Base-by-base conservation (phyloP, 1,140 invertebrate species). In the Eciton burchellii region DNA sequence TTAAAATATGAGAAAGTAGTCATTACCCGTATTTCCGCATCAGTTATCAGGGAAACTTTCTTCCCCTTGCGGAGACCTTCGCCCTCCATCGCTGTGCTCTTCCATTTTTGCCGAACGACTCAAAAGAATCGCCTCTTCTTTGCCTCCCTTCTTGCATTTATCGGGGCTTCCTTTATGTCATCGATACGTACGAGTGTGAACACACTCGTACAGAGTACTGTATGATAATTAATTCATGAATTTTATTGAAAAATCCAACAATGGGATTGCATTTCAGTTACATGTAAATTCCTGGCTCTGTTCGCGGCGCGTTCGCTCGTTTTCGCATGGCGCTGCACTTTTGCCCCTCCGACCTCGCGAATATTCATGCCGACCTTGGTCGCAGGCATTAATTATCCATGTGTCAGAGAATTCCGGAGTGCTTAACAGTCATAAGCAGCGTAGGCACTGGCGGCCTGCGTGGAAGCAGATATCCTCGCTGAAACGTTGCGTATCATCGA, bases 1-100 rank as follows among this genome's bases (percentile, higher is more conserved):
- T 91, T 91, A 91, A 90, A 86, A 84, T 84, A 92, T 89, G 72
- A 89, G 86, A 92, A 92, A 92, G 88, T 91, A 90, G 88, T 92
- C 82, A 89, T 92, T 92, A 91, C 81, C 83, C 83, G 52, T 83
- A 82, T 90, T 91, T 91, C 89, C 87, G 68, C 89, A 85, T 89
- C 86, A 87, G 86, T 91, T 90, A 90, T 62, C 81, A 73, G n/a
- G 60, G 62, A 70, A 82, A 76, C 62, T 82, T 86, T 83, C 21
- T 70, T 89, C 60, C 52, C 26, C 63, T 52, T 26, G 8, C 8
- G 24, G 14, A 3, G 47, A 3, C 21, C n/a, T 35, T 35, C 26
- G 19, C 49, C 5, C 9, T 5, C 19, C 19, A 19, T 57, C 14
- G 8, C 81, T 24, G n/a, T n/a, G n/a, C 26, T 76, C 29, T 72